These are phyloP conservation scores for Bruchidius siliquastri DNA, from an alignment of 2,888 invertebrate genomes.

Conservation along the genomic window DNA sequence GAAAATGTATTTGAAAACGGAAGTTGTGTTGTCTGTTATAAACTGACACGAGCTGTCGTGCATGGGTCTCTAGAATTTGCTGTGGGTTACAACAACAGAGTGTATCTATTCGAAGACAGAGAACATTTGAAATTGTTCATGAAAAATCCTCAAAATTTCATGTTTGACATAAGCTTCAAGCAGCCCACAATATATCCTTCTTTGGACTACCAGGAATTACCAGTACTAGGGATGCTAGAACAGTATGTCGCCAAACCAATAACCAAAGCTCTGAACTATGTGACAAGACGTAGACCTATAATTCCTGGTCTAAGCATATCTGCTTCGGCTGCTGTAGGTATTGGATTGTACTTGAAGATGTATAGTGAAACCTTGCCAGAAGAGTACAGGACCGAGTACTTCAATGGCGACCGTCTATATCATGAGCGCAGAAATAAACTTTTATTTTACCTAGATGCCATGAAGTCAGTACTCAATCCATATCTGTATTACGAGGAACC, in stretches of 20 bases:
- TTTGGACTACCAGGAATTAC: slow-evolving; percentile 50
- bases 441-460: slow-evolving; percentile 40
- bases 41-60: slow-evolving; percentile 50
- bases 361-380: slow-evolving; percentile 45
- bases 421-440: slow-evolving; percentile 34
- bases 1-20: slow-evolving; percentile 51
- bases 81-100: slow-evolving; percentile 49
- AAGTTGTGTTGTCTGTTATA: slow-evolving; percentile 59
- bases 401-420: slow-evolving; percentile 45
- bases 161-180: slow-evolving; percentile 43
- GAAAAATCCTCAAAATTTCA: slow-evolving; percentile 49
- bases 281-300: slow-evolving; percentile 55
- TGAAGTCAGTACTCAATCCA: slow-evolving; percentile 55
- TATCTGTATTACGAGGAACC: slow-evolving; percentile 49
- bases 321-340: slow-evolving; percentile 52
- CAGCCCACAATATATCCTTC: slow-evolving; percentile 43
- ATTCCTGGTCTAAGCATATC: slow-evolving; percentile 54
- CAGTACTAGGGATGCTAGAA: slow-evolving; percentile 58
- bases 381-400: slow-evolving; percentile 40
- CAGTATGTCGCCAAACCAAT: slow-evolving; percentile 55
- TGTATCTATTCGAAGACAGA: slow-evolving; percentile 55
- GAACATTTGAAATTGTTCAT: slow-evolving; percentile 54
- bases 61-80: slow-evolving; percentile 50
- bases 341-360: slow-evolving; percentile 57
- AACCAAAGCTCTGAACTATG: slow-evolving; percentile 52